Evolutionary conservation across 2,797 vertebrate genomes (phyloP), one percentile per base, ranked within the genome.

Genomic region (Myripristis murdjan): DNA sequence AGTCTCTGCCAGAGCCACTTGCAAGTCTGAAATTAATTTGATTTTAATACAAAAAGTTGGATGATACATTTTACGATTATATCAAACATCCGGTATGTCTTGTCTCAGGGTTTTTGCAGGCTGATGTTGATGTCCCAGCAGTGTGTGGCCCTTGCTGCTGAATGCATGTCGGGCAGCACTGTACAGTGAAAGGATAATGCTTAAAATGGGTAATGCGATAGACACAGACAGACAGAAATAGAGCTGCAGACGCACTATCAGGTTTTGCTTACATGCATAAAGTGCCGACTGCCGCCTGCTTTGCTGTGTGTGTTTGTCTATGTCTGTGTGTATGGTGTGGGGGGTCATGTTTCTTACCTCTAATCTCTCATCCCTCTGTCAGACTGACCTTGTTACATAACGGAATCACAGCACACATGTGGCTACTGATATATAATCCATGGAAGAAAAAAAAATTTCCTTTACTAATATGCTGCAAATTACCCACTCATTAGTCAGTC

Each of bases 341-440:
- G 59, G 11, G 31, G 62, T 41, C 60, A 59, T 79, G 65, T 77
- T 69, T 75, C 77, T 77, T 76, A 76, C 73, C 70, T 85, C 76
- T 77, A 68, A 81, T 79, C 52, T 71, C n/a, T n/a, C n/a, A n/a
- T n/a, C n/a, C n/a, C 73, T 53, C 44, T 73, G 58, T 72, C 76
- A 75, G 31, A 74, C 77, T 70, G 66, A 64, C 73, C 70, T 69
- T 64, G 24, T 83, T 85, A 65, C 73, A 69, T 76, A 81, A 83
- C 56, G 43, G 55, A 70, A 77, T 75, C 69, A 64, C 56, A 54
- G 77, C 73, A 70, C 23, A 43, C 20, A 28, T 61, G 57, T 63
- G 66, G 52, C 24, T 24, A 28, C 20, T 20, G 20, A 20, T 20
- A 20, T 20, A 20, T 20, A 28, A 28, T 28, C 28, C 28, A 28